Conservation (phyloP, 2,113 vertebrate species). For the Saguinus imperator region DNA sequence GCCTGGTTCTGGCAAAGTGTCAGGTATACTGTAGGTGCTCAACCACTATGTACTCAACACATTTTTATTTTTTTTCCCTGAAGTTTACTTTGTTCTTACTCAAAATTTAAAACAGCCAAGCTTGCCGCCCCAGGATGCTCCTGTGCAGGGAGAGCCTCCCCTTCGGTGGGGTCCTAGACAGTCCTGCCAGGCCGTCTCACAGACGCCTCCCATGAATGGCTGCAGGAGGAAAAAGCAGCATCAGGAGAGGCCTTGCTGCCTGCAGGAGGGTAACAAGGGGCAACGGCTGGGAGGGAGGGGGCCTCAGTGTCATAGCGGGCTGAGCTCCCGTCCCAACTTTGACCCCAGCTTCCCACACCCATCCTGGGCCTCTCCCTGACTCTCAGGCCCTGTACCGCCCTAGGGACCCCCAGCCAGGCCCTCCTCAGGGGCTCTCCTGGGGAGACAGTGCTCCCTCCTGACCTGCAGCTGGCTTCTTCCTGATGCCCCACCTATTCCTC, state of each 20-base stretch:
- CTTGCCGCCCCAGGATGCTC: neutral
- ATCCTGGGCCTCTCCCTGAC: no score
- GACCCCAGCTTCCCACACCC: neutral
- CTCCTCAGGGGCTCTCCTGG: no score
- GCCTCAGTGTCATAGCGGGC: neutral
- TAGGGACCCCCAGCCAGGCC: neutral
- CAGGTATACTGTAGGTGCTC: neutral
- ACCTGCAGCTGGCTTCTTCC: no score
- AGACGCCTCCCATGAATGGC: neutral
- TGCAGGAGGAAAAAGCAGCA: no score
- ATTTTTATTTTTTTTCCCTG: neutral
- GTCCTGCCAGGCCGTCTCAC: neutral
- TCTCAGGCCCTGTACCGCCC: fast-evolving
- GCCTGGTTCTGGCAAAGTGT: neutral
- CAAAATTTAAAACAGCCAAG: neutral
- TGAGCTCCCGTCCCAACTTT: neutral
- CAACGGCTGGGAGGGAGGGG: neutral
- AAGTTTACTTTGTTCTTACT: neutral
- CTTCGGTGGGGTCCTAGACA: no score
- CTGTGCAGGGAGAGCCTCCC: neutral
- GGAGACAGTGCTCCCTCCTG: no score
- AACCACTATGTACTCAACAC: neutral
- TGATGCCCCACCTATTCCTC: no score
- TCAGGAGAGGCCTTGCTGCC: no score
- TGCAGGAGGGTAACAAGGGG: neutral